A percentile compares a stretch with the other conserved stretches of the same genome.
phyloP scores from a whole-genome alignment of 2,888 invertebrate species.

The Spialia ferax region DNA sequence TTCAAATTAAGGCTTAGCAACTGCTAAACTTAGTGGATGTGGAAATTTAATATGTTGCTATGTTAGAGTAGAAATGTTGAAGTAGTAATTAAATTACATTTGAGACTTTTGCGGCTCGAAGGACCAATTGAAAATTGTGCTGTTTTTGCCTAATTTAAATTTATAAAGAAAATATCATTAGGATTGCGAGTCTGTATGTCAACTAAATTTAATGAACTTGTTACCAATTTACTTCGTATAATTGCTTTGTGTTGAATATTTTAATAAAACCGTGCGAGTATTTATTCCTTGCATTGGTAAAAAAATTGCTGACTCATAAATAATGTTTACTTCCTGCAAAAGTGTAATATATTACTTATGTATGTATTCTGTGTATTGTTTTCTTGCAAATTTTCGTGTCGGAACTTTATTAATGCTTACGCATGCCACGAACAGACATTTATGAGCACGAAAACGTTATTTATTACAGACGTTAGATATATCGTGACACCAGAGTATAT shows the following conservation, averaged over 20 bases:
- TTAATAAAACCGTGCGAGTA: no score
- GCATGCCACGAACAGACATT: background rate
- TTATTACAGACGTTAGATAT: background rate
- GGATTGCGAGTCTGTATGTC: background rate
- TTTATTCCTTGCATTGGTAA: background rate
- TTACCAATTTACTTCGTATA: background rate
- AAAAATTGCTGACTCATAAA: no score
- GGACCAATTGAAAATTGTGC: constrained; percentile 18
- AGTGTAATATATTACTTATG: no score
- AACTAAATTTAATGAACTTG: background rate
- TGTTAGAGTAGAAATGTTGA: constrained; percentile 8
- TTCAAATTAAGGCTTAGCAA: background rate
- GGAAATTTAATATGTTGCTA: background rate
- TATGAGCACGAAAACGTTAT: background rate
- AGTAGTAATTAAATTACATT: constrained; percentile 17
- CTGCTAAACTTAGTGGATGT: constrained; percentile 9
- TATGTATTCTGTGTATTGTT: no score
- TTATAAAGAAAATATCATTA: constrained; percentile 1
- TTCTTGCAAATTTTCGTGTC: background rate
- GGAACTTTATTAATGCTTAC: background rate
- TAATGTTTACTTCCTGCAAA: no score
- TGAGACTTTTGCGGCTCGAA: constrained; percentile 15
- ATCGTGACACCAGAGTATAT: background rate
- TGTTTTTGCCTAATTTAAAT: constrained; percentile 17
- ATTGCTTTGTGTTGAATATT: background rate